phyloP scores from a whole-genome alignment of 2,888 invertebrate genomes.

The Cheilosia pagana region DNA sequence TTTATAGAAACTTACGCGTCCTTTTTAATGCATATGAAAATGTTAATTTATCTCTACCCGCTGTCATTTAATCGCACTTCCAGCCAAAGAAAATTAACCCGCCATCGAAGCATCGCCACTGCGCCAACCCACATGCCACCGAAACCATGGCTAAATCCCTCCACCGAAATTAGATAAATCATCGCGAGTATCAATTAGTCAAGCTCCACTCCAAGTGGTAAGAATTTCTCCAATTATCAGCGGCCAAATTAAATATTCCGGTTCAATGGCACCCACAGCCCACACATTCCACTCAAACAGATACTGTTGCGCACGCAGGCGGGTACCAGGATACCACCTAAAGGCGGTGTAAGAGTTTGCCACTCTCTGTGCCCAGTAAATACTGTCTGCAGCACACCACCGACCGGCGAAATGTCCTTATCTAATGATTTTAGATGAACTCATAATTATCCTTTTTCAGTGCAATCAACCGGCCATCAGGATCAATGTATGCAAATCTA shows the following conservation, averaged over 20 bases:
- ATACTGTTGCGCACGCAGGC: neutral
- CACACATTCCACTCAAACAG: neutral
- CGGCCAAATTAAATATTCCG: slow-evolving; percentile 39
- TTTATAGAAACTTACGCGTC: too few species aligned
- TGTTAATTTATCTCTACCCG: too few species aligned
- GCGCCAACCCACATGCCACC: too few species aligned
- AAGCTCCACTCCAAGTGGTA: slow-evolving; percentile 4
- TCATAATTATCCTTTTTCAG: slow-evolving; percentile 56
- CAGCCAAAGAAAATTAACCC: too few species aligned
- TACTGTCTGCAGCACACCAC: neutral
- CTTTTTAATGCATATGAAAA: too few species aligned
- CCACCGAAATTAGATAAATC: slow-evolving; percentile 30
- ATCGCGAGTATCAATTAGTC: slow-evolving; percentile 47
- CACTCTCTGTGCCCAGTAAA: neutral
- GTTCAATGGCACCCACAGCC: neutral
- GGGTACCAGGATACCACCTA: neutral
- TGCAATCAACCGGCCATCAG: slow-evolving; percentile 43
- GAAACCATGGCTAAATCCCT: neutral
- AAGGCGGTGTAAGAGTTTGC: slow-evolving; percentile 18
- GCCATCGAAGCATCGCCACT: too few species aligned
- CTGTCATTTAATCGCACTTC: too few species aligned
- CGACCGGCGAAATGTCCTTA: neutral
- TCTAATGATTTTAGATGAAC: slow-evolving; percentile 53
- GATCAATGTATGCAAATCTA: slow-evolving; percentile 56
- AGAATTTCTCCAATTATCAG: slow-evolving; percentile 34